These are phyloP conservation scores for Graptemys geographica DNA, from an alignment of 2,797 vertebrate species.

Conservation along the genomic window DNA sequence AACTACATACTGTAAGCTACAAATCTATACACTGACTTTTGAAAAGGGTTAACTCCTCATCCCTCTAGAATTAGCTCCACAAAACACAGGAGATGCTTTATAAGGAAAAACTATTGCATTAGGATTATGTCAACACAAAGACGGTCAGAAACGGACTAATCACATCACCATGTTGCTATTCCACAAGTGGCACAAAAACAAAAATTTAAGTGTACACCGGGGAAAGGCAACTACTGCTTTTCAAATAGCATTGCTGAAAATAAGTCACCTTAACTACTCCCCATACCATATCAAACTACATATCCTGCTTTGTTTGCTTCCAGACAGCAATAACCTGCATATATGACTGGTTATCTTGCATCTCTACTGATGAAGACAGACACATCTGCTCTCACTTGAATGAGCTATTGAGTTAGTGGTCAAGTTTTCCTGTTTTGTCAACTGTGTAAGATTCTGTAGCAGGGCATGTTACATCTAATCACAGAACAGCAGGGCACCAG, in stretches of 20 bases:
- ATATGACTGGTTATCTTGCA: background rate
- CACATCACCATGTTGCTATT: background rate
- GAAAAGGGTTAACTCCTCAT: background rate
- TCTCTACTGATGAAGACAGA: background rate
- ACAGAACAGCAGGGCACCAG: background rate
- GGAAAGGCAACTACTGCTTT: background rate
- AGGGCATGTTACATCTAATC: background rate
- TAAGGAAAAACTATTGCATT: background rate
- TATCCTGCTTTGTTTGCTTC: slow-evolving; percentile 32
- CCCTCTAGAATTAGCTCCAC: background rate
- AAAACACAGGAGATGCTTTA: background rate
- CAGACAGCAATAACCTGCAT: slow-evolving; percentile 17
- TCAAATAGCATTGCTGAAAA: slow-evolving; percentile 21
- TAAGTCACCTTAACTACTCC: background rate
- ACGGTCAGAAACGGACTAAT: background rate
- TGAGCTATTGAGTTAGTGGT: background rate
- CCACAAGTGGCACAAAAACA: background rate
- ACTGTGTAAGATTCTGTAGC: background rate
- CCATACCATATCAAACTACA: background rate
- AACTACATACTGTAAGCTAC: background rate
- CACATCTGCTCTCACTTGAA: background rate
- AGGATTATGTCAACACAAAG: background rate
- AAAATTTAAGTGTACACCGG: background rate
- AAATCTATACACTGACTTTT: background rate
- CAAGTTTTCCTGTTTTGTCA: background rate